phyloP scores from a whole-genome alignment of 2,888 invertebrate species.

The Xanthorhoe designata region DNA sequence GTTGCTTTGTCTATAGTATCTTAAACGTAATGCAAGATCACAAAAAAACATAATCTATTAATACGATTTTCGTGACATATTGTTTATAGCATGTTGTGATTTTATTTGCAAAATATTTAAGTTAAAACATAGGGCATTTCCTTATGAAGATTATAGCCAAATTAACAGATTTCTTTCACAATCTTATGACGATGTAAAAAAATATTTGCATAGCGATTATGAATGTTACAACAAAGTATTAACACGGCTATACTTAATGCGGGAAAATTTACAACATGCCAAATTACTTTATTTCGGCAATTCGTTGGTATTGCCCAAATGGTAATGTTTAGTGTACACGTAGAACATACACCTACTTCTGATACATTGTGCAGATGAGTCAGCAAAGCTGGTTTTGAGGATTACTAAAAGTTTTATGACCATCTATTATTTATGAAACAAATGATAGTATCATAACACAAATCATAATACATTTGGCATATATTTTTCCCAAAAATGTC shows the following conservation, averaged over 20 bases:
- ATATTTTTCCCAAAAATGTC: too few relatives aligned
- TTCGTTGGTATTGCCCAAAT: constrained; percentile 1
- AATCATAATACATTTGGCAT: constrained; percentile 7
- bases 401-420: constrained; percentile 1
- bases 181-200: constrained; percentile 1
- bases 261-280: constrained; percentile 29
- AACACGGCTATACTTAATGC: constrained; percentile 14
- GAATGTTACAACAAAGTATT: constrained; percentile 27
- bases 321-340: background rate
- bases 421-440: background rate
- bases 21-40: background rate
- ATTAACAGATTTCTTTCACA: constrained; percentile 1
- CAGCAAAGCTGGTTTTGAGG: background rate
- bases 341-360: background rate
- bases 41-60: background rate
- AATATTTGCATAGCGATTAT: constrained; percentile 23
- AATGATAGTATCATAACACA: background rate
- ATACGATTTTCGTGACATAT: background rate
- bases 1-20: too few relatives aligned
- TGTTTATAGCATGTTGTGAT: background rate
- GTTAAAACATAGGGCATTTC: background rate
- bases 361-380: background rate
- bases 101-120: background rate
- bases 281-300: constrained; percentile 25
- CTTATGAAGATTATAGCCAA: background rate